Evolutionary conservation across 2,888 invertebrate species (phyloP).

Genomic region (Drosophila melanocephala): DNA sequence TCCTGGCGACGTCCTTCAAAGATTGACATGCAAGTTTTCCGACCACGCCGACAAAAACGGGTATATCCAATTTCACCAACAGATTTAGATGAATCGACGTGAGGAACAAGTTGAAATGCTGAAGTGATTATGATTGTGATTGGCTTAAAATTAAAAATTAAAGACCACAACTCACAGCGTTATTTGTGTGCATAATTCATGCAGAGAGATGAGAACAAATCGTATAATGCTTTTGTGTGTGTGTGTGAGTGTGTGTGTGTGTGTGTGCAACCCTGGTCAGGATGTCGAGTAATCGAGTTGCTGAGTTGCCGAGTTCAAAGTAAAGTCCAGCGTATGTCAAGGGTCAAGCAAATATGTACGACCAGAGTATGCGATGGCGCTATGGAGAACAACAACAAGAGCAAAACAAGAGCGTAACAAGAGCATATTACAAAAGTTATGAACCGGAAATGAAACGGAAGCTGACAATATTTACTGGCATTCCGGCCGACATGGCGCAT

Average conservation of each 20-base stretch:
- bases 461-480: conserved; percentile 56
- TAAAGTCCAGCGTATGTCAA: conserved; percentile 19
- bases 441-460: conserved; percentile 77
- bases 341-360: conserved; percentile 32
- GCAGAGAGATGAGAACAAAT: neutral
- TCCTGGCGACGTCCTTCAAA: neutral
- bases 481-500: conserved; percentile 31
- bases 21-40: neutral
- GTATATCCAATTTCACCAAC: neutral
- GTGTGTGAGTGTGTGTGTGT: neutral
- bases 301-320: conserved; percentile 3
- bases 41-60: neutral
- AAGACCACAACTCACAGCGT: neutral
- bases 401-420: neutral
- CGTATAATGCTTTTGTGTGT: neutral
- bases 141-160: neutral
- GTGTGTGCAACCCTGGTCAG: conserved; percentile 13
- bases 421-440: conserved; percentile 72
- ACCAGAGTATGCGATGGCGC: neutral
- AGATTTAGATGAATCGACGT: neutral
- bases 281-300: neutral
- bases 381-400: neutral
- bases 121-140: neutral
- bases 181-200: neutral
- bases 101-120: neutral